phyloP scores from a whole-genome alignment of 2,113 vertebrate genomes.

The Okapia johnstoni region DNA sequence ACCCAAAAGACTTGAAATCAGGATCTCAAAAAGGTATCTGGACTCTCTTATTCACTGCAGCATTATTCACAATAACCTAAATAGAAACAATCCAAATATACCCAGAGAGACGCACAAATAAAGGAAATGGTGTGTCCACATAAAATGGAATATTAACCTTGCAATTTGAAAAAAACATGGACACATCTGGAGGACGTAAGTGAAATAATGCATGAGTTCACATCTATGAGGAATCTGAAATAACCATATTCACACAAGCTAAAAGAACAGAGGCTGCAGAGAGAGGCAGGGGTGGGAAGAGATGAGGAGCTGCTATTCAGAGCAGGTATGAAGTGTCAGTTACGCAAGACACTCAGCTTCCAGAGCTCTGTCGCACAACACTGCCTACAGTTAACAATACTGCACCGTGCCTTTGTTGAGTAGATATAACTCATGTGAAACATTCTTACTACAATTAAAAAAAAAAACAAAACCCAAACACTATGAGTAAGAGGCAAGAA shows the following conservation, averaged over 20 bases:
- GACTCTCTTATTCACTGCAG: not conserved
- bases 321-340: not conserved
- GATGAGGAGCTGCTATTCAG: not conserved
- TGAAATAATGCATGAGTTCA: not conserved
- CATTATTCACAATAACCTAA: not conserved
- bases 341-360: not conserved
- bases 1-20: not conserved
- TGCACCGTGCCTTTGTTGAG: not conserved
- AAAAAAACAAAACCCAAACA: not conserved
- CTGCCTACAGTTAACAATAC: not conserved
- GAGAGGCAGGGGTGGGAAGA: no score
- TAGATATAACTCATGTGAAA: not conserved
- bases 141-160: not conserved
- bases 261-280: not conserved
- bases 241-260: not conserved
- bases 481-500: not conserved
- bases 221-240: not conserved
- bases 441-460: not conserved
- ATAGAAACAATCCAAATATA: not conserved
- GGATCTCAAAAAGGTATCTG: not conserved
- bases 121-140: not conserved
- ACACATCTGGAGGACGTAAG: not conserved
- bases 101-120: not conserved
- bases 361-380: not conserved
- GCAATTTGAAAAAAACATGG: not conserved